Base-by-base conservation (phyloP, 2,113 vertebrate genomes). In the Speoplatyrhinus poulsoni region DNA sequence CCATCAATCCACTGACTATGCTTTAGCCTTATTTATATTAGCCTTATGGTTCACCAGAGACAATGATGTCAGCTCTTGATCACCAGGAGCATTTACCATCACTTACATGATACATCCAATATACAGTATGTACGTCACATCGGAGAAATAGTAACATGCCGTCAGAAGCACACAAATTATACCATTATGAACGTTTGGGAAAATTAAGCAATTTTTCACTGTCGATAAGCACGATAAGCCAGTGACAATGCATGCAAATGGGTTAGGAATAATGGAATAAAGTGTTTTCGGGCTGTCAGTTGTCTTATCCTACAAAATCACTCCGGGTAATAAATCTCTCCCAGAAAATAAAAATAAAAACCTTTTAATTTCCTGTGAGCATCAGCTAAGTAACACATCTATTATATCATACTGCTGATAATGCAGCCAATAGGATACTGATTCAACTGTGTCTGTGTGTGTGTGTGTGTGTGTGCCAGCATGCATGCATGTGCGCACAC, bases 301-400 rank as follows among this genome's bases (percentile, higher is more conserved):
- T 12, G 49, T 41, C 36, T 41, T 56, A 61, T 50, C 0, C 17
- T 53, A 2, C 2, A 9, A 17, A 19, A 15, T 71, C 16, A 57
- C 53, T 67, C 12, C 54, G 12, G 1, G 26, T 26, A 26, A 26
- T 26, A 26, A 26, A 60, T 33, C 58, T 60, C 12, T 53, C 69
- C 56, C 57, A 48, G 72, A 72, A 72, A 75, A 67, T 48, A 0
- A 60, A 77, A 74, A 77, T 59, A 78, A 71, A 76, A 65, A 57
- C 6, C 0, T 54, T 65, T 12, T 62, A 69, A 85, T 88, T 83
- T 88, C 86, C 82, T 77, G 66, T 72, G 60, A 56, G 17, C 4
- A 5, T 67, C 47, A 56, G 62, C 47, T 54, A 48, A 13, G 50
- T 3, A 0, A 1, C 46, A 47, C 60, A 46, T 72, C 6, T 50